These are phyloP conservation scores for Pteropus alecto DNA, from an alignment of 2,113 vertebrate species.

Conservation along the genomic window DNA sequence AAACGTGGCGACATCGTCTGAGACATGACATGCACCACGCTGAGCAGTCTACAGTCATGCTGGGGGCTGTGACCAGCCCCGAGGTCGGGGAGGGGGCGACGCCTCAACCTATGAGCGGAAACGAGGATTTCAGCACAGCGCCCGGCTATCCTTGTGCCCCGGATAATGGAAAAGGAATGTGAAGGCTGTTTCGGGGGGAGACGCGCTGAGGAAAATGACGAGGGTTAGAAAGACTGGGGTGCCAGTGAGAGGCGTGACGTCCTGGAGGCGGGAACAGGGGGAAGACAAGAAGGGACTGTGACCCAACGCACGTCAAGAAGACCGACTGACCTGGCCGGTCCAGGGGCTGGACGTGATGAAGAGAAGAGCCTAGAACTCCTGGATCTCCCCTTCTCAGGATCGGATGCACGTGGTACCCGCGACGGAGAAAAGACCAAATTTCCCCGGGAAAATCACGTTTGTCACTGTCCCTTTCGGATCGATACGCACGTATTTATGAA, in stretches of 20 bases:
- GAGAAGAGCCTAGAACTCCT: neutral
- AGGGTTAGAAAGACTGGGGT: neutral
- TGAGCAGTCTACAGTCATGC: too few relatives aligned
- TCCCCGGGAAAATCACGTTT: neutral
- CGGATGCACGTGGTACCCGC: too few relatives aligned
- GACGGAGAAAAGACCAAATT: neutral
- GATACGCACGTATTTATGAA: neutral
- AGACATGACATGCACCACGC: too few relatives aligned
- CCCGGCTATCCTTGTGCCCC: neutral
- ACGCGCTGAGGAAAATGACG: neutral
- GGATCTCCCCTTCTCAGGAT: neutral
- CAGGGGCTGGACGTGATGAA: neutral
- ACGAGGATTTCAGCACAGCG: neutral
- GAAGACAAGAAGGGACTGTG: neutral
- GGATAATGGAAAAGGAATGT: neutral
- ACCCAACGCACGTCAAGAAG: too few relatives aligned
- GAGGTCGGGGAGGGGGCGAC: too few relatives aligned
- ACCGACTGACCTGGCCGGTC: fast-evolving
- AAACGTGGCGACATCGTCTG: too few relatives aligned
- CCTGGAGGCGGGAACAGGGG: neutral
- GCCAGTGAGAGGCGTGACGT: neutral
- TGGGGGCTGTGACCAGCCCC: neutral
- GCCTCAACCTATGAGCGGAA: neutral
- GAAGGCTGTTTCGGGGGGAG: neutral
- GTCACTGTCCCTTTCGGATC: neutral